Base-by-base conservation (phyloP, 2,113 vertebrate species). In the Ictidomys tridecemlineatus region DNA sequence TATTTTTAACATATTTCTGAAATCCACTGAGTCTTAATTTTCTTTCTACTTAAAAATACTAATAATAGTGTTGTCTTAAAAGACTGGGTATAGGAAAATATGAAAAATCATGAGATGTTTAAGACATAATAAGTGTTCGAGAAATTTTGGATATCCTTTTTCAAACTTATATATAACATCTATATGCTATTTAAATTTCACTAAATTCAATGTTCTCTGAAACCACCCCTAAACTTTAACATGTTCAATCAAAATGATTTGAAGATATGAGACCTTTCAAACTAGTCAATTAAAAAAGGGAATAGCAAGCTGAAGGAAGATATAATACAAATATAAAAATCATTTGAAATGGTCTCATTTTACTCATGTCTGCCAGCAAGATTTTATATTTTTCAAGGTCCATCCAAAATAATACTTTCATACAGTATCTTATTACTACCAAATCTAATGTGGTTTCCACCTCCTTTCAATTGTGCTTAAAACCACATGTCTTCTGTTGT, bases 1-100 rank as follows among this genome's bases (percentile, higher is more conserved):
- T 67, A 13, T 67, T 14, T 86, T 91, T 37, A 91, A 80, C 45
- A 94, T 74, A 82, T 67, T 82, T 51, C 24, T 90, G 32, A 91
- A 61, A 18, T 94, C 56, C n/a, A 39, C 26, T 69, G 26, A 7
- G 7, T 11, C 18, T 76, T 70, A 94, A 69, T 73, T 96, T 79
- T 34, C 2, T 9, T 76, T 72, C 32, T 18, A 56, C 76, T 76
- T 69, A 16, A 87, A 91, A 82, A 51, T 20, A 80, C 28, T 86
- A 86, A 61, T 90, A 74, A 61, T 77, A 73, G 30, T 74, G 4
- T 45, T 90, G 79, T 58, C 26, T 69, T 16, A 67, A 0, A 80
- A 13, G 8, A 91, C 28, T 39, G 45, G 32, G 28, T 7, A 85
- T 56, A 73, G 13, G 32, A 18, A 65, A 34, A 79, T 67, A 45